phyloP scores from a whole-genome alignment of 1,140 invertebrate genomes.

The Formica exsecta region DNA sequence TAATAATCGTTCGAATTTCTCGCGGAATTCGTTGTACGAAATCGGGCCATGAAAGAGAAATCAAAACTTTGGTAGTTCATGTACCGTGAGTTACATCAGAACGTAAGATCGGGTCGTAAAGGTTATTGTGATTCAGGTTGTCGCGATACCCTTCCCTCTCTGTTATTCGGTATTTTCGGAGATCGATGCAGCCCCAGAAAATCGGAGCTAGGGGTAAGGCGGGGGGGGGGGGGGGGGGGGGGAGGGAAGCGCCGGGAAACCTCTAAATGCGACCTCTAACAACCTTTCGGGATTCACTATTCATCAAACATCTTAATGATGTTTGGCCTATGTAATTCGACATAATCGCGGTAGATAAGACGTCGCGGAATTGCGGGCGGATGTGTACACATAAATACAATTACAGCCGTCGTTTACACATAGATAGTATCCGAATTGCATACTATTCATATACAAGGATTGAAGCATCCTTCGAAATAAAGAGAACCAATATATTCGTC shows the following conservation, averaged over 20 bases:
- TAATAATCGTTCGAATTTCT: slow-evolving; percentile 6
- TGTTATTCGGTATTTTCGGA: neutral
- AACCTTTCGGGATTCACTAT: slow-evolving; percentile 44
- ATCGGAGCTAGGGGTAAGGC: neutral
- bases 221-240: neutral
- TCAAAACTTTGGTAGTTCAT: slow-evolving; percentile 45
- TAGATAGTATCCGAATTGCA: slow-evolving; percentile 7
- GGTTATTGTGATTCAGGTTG: slow-evolving; percentile 42
- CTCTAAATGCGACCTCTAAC: slow-evolving; percentile 21
- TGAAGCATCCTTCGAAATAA: neutral
- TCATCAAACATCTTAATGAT: slow-evolving; percentile 57
- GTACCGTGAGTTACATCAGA: slow-evolving; percentile 31
- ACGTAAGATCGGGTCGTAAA: slow-evolving; percentile 44
- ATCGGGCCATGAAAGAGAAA: slow-evolving; percentile 36
- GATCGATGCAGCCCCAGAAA: slow-evolving; percentile 31
- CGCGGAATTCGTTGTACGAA: slow-evolving; percentile 13
- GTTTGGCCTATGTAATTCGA: slow-evolving; percentile 51
- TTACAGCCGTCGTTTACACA: slow-evolving; percentile 52
- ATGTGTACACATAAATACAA: slow-evolving; percentile 59
- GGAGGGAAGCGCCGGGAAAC: neutral
- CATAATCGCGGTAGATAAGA: slow-evolving; percentile 49
- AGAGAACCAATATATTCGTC: neutral
- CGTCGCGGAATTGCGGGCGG: slow-evolving; percentile 29
- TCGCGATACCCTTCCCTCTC: slow-evolving; percentile 19
- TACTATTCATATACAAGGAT: neutral